phyloP scores from a whole-genome alignment of 2,888 invertebrate species.

The Eupeodes latifasciatus region DNA sequence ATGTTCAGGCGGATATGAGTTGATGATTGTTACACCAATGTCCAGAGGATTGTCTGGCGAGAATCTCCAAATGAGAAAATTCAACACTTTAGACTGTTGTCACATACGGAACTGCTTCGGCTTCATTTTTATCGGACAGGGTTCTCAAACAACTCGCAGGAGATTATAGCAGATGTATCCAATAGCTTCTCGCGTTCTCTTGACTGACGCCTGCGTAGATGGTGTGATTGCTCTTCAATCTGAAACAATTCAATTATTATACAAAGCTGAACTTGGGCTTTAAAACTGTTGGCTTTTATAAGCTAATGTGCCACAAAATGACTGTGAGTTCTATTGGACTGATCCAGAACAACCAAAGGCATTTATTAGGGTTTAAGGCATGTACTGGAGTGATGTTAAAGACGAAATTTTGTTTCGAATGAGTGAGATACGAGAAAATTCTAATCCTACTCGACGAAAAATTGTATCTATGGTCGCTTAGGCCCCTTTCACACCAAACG shows the following conservation, averaged over 20 bases:
- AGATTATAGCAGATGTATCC: constrained; percentile 63
- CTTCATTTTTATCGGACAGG: constrained; percentile 61
- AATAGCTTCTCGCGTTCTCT: constrained; percentile 36
- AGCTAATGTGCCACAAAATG: background rate
- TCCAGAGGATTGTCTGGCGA: constrained; percentile 62
- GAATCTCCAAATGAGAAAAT: constrained; percentile 8
- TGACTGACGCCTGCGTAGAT: background rate
- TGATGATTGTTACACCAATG: constrained; percentile 18
- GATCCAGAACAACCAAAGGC: too few relatives aligned
- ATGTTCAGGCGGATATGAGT: constrained; percentile 1
- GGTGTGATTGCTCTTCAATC: background rate
- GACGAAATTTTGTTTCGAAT: too few relatives aligned
- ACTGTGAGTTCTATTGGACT: too few relatives aligned
- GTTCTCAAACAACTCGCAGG: constrained; percentile 67
- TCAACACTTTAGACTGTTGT: constrained; percentile 54
- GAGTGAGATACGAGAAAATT: too few relatives aligned
- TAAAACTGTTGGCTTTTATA: constrained; percentile 9
- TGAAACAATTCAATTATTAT: background rate
- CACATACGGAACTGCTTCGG: constrained; percentile 63
- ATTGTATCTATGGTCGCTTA: too few relatives aligned
- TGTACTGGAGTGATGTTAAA: too few relatives aligned
- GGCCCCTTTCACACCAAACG: too few relatives aligned
- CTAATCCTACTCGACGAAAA: too few relatives aligned
- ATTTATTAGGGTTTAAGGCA: too few relatives aligned
- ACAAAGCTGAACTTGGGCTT: background rate